phyloP scores from a whole-genome alignment of 1,140 invertebrate genomes.

The Apis dorsata region DNA sequence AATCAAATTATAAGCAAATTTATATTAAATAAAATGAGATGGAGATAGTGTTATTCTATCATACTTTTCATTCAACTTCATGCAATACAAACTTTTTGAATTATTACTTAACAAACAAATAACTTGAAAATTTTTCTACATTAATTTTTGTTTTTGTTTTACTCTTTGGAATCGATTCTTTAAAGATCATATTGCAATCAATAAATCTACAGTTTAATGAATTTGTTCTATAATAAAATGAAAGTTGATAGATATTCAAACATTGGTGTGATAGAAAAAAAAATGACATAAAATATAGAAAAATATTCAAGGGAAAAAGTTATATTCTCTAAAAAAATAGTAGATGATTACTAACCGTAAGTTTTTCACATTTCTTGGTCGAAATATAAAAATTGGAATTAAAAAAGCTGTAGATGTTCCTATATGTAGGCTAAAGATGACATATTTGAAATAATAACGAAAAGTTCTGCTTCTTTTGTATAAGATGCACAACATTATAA shows the following conservation, averaged over 20 bases:
- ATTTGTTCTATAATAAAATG: slow-evolving; percentile 16
- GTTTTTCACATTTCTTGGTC: slow-evolving; percentile 88
- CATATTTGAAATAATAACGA: slow-evolving; percentile 90
- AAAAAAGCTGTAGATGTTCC: slow-evolving; percentile 86
- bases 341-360: slow-evolving; percentile 84
- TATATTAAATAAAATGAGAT: no score
- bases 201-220: slow-evolving; percentile 43
- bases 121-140: no score
- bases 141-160: no score
- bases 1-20: no score
- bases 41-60: no score
- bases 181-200: not conserved
- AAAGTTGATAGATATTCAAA: not conserved
- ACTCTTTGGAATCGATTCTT: no score
- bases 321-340: slow-evolving; percentile 6
- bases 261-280: not conserved
- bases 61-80: no score
- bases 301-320: not conserved
- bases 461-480: slow-evolving; percentile 90
- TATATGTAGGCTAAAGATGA: slow-evolving; percentile 86
- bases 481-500: slow-evolving; percentile 85
- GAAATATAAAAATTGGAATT: slow-evolving; percentile 87
- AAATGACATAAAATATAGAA: not conserved
- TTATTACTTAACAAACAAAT: no score
- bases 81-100: no score